Evolutionary conservation across 2,888 invertebrate species (phyloP).

Genomic region (Vannuccia rotundouncinata): DNA sequence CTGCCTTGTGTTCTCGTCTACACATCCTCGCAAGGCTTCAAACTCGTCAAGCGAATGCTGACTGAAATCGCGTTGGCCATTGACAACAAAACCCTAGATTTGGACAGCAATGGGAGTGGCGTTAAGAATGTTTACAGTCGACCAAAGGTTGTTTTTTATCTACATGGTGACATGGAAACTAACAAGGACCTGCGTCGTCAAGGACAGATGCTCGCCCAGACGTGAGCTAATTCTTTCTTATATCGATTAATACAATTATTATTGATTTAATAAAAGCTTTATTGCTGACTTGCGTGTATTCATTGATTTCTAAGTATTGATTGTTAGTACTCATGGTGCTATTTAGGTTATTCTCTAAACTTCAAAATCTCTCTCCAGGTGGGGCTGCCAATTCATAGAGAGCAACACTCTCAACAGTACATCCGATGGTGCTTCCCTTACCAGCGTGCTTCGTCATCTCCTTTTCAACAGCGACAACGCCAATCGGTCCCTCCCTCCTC

Average conservation of each 20-base stretch:
- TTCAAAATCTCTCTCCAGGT: neutral
- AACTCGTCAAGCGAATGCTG: neutral
- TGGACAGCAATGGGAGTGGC: neutral
- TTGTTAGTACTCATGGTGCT: no score
- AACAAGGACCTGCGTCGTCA: neutral
- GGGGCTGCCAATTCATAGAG: neutral
- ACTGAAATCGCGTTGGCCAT: neutral
- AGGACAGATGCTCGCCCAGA: neutral
- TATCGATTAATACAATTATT: no score
- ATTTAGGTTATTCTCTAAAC: no score
- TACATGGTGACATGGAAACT: neutral
- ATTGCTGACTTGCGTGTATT: no score
- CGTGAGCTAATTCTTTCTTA: no score
- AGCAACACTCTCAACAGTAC: neutral
- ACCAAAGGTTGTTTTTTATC: neutral
- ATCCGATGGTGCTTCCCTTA: neutral
- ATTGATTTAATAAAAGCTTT: no score
- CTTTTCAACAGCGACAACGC: neutral
- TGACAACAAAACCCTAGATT: neutral
- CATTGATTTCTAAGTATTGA: no score
- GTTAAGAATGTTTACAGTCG: neutral
- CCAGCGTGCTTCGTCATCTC: neutral
- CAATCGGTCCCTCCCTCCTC: neutral
- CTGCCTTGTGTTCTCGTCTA: neutral
- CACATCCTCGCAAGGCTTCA: neutral